Evolutionary conservation across 1,140 invertebrate genomes (phyloP), one percentile per base, ranked within the genome.

Genomic region (Pseudachorutes palmiensis): DNA sequence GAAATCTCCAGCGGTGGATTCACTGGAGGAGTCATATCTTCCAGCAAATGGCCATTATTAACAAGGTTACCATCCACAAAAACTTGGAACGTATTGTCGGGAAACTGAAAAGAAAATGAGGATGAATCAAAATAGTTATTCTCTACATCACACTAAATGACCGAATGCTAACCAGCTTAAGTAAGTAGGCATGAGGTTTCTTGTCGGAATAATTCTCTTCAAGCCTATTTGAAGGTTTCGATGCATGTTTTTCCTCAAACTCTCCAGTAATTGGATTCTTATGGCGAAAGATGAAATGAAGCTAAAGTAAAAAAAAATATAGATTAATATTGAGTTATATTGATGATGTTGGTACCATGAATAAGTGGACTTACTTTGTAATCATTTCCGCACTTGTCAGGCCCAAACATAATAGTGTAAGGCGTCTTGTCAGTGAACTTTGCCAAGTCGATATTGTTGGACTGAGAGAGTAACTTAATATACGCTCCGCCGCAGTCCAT

Each of bases 401-500:
- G 97, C 1, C 96, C 97, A 82, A 99, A 99, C 97, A 99, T 99
- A 75, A 98, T 94, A 1, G 92, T 92, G 79, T 97, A 98, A 0
- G 94, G 90, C 12, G 95, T 95, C 80, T 97, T 95, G 80, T 99
- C 94, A 78, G 93, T 85, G 78, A 98, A 96, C 69, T 87, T 82
- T 64, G 84, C 87, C 29, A 97, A 82, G 78, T 94, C 86, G 24
- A 85, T 78, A 48, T 85, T 83, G 51, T 86, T 82, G 41, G 82
- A 76, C 64, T 84, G 84, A 19, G 87, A 88, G 19, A 98, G 78
- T 22, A 99, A 82, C 81, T 99, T 99, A 0, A 99, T 79, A 78
- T 99, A 99, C 12, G 94, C 94, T 19, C 97, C 97, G 59, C 97
- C 97, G 81, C 97, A 99, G 79, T 98, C 95, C 81, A 98, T 94